Percentiles rank a stretch among this genome's conserved stretches.
Evolutionary conservation across 2,888 invertebrate species (phyloP).

Genomic region (Doris montereyensis): DNA sequence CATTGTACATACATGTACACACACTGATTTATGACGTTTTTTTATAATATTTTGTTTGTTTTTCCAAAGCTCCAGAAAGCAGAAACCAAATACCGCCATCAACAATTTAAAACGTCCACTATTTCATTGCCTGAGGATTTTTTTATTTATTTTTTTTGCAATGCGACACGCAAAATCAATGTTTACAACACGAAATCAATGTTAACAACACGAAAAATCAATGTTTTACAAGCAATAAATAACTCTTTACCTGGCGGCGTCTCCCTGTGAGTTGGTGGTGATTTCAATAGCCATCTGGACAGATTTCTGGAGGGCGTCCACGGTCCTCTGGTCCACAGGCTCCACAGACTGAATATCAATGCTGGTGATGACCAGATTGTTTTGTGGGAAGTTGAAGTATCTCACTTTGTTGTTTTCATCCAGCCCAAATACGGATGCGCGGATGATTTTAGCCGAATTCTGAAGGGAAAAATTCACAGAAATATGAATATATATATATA

Average conservation of each 20-base stretch:
- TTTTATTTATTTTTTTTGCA: too few species aligned
- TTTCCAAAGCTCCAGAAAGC: too few species aligned
- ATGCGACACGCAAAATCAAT: too few species aligned
- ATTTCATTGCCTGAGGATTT: too few species aligned
- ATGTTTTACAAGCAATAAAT: too few species aligned
- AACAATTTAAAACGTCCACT: too few species aligned
- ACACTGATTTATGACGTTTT: too few species aligned
- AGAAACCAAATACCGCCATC: too few species aligned
- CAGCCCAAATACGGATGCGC: constrained; percentile 74
- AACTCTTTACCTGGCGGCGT: constrained; percentile 73
- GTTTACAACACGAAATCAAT: too few species aligned
- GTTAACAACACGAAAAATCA: too few species aligned
- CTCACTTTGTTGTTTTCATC: constrained; percentile 73
- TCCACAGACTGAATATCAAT: constrained; percentile 76
- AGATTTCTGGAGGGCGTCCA: constrained; percentile 75
- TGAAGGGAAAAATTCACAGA: constrained; percentile 49
- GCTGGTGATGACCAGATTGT: constrained; percentile 74
- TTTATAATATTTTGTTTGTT: too few species aligned
- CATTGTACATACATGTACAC: too few species aligned
- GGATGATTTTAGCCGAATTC: constrained; percentile 75
- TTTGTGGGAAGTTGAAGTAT: constrained; percentile 74
- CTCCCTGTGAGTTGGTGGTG: constrained; percentile 76
- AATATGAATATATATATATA: background rate
- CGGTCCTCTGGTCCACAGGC: constrained; percentile 75
- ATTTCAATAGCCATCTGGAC: constrained; percentile 76